These are phyloP conservation scores for Rhinogobio ventralis DNA, from an alignment of 2,797 vertebrate genomes.

Conservation along the genomic window DNA sequence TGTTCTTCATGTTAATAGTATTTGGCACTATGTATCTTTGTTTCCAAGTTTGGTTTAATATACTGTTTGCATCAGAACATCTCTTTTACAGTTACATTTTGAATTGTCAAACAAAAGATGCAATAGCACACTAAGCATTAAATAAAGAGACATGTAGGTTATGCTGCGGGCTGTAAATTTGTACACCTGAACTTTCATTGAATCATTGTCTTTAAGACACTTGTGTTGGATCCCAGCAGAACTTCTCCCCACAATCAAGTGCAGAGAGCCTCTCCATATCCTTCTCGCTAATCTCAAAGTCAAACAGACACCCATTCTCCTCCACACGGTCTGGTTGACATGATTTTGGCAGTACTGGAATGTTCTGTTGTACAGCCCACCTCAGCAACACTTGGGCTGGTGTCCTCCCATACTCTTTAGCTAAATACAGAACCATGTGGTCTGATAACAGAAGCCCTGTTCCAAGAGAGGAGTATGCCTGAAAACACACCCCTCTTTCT, in stretches of 20 bases:
- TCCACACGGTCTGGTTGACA: slow-evolving; percentile 71
- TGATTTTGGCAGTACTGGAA: slow-evolving; percentile 83
- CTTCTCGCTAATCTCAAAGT: slow-evolving; percentile 74
- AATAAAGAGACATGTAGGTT: neutral
- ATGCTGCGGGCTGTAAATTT: neutral
- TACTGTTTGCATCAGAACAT: neutral
- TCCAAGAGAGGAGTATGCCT: slow-evolving; percentile 84
- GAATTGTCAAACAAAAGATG: neutral
- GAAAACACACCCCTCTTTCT: slow-evolving; percentile 78
- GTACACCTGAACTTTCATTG: neutral
- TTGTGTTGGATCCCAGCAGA: slow-evolving; percentile 79
- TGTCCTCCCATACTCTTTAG: slow-evolving; percentile 66
- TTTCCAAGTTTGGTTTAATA: neutral
- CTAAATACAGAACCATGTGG: slow-evolving; percentile 73
- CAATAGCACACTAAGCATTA: too few species aligned
- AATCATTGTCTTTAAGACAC: slow-evolving; percentile 67
- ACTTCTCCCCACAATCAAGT: slow-evolving; percentile 76
- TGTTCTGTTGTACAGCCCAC: slow-evolving; percentile 82
- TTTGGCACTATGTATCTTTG: neutral
- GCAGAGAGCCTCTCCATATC: slow-evolving; percentile 74
- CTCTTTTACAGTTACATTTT: neutral
- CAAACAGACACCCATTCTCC: slow-evolving; percentile 78
- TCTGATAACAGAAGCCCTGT: slow-evolving; percentile 74
- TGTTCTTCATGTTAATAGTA: neutral
- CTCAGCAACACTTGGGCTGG: slow-evolving; percentile 82